Base-by-base conservation (phyloP, 1,140 invertebrate genomes). In the Diuraphis noxia region DNA sequence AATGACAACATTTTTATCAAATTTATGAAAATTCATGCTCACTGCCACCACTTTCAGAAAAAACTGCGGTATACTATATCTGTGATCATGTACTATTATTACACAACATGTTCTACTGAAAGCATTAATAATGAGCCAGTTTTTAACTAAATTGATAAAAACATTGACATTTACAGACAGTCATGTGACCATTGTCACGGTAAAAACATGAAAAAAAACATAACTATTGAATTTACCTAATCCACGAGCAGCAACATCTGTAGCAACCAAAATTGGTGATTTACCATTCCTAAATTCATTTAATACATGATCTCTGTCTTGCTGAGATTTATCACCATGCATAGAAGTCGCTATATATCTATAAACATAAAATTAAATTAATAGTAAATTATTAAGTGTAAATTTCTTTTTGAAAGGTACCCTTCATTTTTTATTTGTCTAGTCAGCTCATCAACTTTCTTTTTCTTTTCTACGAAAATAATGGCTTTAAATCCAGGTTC, bases 201-300 rank as follows among this genome's bases (percentile, higher is more conserved):
- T n/a, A n/a, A n/a, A n/a, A n/a, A n/a, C n/a, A n/a, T n/a, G n/a
- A n/a, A n/a, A n/a, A n/a, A n/a, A 88, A 63, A 56, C 10, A 85
- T 1, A 19, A 87, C 36, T n/a, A 72, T 84, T 34, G 0, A 63
- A 92, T 72, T 88, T 81, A 92, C 88, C 99, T 93, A 99, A 95
- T 79, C 99, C 99, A 92, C 99, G 96, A 23, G 99, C 99, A 77
- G 99, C 99, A 21, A 99, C 99, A 95, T 99, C 99, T 30, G 99
- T 99, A 13, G 99, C 99, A 89, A 99, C 97, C 77, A 99, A 94
- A 93, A 99, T 99, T n/a, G 98, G 97, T 8, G 96, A 97, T 93
- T 97, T 97, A 38, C 98, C 98, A 93, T 96, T 96, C 92, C 98
- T 96, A 94, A 99, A 99, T 94, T 99, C 98, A 93, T 96, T 96